These are phyloP conservation scores for Cydia amplana DNA, from an alignment of 1,140 invertebrate genomes.

Conservation along the genomic window DNA sequence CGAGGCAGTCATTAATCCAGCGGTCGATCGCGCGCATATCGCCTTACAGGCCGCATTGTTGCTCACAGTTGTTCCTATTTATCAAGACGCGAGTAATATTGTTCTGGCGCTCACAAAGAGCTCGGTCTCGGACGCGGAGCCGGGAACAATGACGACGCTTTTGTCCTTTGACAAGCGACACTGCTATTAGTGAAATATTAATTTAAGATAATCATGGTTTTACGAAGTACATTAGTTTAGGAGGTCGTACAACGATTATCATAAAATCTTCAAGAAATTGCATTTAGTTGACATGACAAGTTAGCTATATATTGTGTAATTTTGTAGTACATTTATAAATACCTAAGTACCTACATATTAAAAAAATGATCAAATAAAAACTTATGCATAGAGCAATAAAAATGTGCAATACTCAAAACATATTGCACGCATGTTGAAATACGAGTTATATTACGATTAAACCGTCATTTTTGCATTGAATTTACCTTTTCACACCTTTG, in stretches of 20 bases:
- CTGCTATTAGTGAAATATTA: conserved; percentile 58
- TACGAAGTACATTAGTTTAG: conserved; percentile 22
- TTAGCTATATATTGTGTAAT: neutral
- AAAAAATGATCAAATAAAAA: too few relatives aligned
- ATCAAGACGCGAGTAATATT: conserved; percentile 75
- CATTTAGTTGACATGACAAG: neutral
- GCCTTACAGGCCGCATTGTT: conserved; percentile 74
- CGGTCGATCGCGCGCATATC: conserved; percentile 72
- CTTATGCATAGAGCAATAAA: too few relatives aligned
- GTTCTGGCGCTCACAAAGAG: conserved; percentile 66
- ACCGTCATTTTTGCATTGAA: too few relatives aligned
- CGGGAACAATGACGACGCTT: conserved; percentile 52
- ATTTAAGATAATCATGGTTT: conserved; percentile 47
- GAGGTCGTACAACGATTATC: neutral
- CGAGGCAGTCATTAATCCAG: conserved; percentile 75
- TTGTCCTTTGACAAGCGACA: conserved; percentile 65
- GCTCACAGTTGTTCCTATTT: conserved; percentile 72
- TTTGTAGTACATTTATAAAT: too few relatives aligned
- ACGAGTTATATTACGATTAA: too few relatives aligned
- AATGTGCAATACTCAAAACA: too few relatives aligned
- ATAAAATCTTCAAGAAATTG: neutral
- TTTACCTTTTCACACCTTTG: too few relatives aligned
- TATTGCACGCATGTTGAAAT: too few relatives aligned
- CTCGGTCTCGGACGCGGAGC: conserved; percentile 47
- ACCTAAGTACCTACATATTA: too few relatives aligned